These are phyloP conservation scores for Drosophila guanche DNA, from an alignment of 1,140 invertebrate species.

Conservation along the genomic window DNA sequence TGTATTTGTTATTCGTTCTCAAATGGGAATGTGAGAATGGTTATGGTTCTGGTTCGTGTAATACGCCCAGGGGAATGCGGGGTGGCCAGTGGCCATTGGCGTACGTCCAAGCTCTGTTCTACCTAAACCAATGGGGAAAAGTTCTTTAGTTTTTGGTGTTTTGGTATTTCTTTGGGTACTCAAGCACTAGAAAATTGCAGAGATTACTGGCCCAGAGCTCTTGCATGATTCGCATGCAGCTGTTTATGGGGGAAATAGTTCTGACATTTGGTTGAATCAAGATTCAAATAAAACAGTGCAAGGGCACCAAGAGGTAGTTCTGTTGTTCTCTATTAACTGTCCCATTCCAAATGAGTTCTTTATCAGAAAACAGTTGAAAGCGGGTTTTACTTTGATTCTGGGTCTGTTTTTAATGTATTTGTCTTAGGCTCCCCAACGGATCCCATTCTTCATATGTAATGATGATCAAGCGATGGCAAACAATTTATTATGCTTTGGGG, in stretches of 20 bases:
- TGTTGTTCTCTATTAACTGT: too few species aligned
- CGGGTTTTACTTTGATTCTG: too few species aligned
- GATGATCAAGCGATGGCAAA: too few species aligned
- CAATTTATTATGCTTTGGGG: too few species aligned
- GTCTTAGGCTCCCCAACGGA: too few species aligned
- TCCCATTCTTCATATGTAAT: too few species aligned
- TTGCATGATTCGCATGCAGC: not conserved
- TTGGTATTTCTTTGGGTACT: not conserved
- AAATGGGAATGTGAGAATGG: slow-evolving; percentile 36
- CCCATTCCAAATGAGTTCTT: too few species aligned
- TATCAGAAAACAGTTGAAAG: too few species aligned
- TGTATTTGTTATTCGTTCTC: slow-evolving; percentile 28
- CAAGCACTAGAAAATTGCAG: slow-evolving; percentile 40
- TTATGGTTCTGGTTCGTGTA: slow-evolving; percentile 64
- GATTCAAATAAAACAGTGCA: too few species aligned
- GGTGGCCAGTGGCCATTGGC: not conserved
- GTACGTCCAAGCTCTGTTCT: not conserved
- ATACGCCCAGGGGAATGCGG: slow-evolving; percentile 20
- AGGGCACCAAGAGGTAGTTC: too few species aligned
- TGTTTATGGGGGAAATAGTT: not conserved
- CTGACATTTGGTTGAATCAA: not conserved
- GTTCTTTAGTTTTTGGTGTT: not conserved
- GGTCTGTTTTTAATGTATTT: too few species aligned
- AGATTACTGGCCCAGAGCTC: not conserved
- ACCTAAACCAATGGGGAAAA: too few species aligned